These are phyloP conservation scores for Notarius lentiginosus DNA, from an alignment of 2,113 vertebrate species.

Conservation along the genomic window DNA sequence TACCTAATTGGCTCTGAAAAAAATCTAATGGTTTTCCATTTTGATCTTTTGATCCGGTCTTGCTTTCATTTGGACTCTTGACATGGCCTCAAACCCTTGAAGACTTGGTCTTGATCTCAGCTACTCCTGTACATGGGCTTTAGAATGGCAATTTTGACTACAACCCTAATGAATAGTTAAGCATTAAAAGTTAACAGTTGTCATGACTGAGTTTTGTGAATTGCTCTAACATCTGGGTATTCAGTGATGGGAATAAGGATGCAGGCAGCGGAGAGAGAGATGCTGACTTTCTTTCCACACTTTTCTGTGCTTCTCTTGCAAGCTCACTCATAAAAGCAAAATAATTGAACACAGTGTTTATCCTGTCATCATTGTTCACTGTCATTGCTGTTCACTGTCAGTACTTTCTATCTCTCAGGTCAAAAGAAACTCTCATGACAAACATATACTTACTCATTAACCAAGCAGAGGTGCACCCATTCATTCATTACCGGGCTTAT, in stretches of 20 bases:
- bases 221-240: not conserved
- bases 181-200: not conserved
- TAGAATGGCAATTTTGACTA: not conserved
- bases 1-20: not conserved
- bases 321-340: not conserved
- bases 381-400: not conserved
- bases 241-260: not conserved
- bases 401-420: not conserved
- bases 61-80: not conserved
- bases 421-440: not conserved
- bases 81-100: not conserved
- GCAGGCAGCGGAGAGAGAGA: not conserved
- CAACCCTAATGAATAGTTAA: not conserved
- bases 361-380: not conserved
- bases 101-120: not conserved
- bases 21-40: not conserved
- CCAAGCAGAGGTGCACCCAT: not conserved
- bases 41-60: not conserved
- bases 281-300: not conserved
- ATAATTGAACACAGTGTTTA: not conserved
- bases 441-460: not conserved
- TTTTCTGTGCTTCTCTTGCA: not conserved
- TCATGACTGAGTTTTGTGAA: not conserved
- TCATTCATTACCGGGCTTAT: not conserved
- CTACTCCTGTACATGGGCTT: not conserved